These are phyloP conservation scores for Austrofundulus limnaeus DNA, from an alignment of 2,113 vertebrate genomes.

Conservation along the genomic window DNA sequence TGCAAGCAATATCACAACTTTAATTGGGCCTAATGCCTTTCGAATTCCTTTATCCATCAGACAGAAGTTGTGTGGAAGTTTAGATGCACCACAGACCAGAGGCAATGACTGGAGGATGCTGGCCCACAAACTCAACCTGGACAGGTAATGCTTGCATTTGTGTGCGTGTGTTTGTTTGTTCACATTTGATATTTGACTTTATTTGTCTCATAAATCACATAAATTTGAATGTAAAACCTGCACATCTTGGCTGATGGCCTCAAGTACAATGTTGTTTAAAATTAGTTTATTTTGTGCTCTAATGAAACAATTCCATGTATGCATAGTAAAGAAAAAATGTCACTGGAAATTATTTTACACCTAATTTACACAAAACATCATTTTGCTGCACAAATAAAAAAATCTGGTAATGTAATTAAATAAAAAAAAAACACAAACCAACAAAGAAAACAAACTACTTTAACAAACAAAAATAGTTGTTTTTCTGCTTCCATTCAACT, in stretches of 20 bases:
- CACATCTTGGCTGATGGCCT: neutral
- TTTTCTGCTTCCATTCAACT: slow-evolving; percentile 19
- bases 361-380: too few species aligned
- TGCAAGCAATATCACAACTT: slow-evolving; percentile 86
- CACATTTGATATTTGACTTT: neutral
- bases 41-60: slow-evolving; percentile 95
- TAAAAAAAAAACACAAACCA: neutral
- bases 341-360: neutral
- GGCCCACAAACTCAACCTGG: slow-evolving; percentile 94
- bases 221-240: neutral
- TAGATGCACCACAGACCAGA: slow-evolving; percentile 93
- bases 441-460: neutral
- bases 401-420: too few species aligned
- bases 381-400: too few species aligned
- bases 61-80: slow-evolving; percentile 96
- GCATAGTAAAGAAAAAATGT: too few species aligned
- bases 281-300: too few species aligned
- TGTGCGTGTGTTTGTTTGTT: neutral
- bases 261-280: neutral
- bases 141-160: slow-evolving; percentile 66
- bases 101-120: slow-evolving; percentile 98
- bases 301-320: too few species aligned
- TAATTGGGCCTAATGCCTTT: slow-evolving; percentile 91
- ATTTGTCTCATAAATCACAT: slow-evolving; percentile 1
- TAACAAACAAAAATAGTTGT: neutral